Base-by-base conservation (phyloP, 2,888 invertebrate species). In the Nudaria mundana region DNA sequence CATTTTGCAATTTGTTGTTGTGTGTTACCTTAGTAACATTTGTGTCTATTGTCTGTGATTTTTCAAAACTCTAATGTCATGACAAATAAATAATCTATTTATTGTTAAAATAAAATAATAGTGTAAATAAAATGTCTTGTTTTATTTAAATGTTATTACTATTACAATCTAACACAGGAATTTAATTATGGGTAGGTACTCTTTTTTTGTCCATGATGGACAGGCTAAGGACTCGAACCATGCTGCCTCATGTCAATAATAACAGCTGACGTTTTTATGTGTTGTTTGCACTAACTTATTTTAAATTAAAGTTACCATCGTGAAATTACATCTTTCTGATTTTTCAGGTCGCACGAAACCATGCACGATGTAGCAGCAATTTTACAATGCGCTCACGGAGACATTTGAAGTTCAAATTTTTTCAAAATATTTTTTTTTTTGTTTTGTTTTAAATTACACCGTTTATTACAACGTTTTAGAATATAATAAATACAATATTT, bases 71-170 rank as follows among this genome's bases (percentile, higher is more conserved):
- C 48, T 56, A 63, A 46, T 45, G 48, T 70, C 79, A 78, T 79
- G 79, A 79, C 76, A 75, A 64, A 55, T 63, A 58, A 59, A 63
- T 65, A 52, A 66, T 50, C 62, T 64, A 59, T 59, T 60, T 58
- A 56, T 54, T 60, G 65, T 66, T 54, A 47, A 57, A 77, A 45
- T 59, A 54, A 54, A 75, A 71, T 71, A 69, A 71, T 61, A 65
- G 70, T 68, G 65, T 66, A 50, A 54, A 35, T 59, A 49, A 62
- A 47, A 34, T 24, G 24, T 41, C 36, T 30, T 46, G 30, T 39
- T 48, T 44, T 44, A 29, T 36, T 48, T 38, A 22, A 37, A 12
- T 25, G n/a, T 1, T 11, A 15, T 11, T 8, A 12, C n/a, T 22
- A 11, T 6, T 18, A 22, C 14, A 14, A 14, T 8, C 6, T 22